Evolutionary conservation across 2,113 vertebrate species (phyloP), one percentile per base, ranked within the genome.

Genomic region (Tragelaphus strepsiceros): DNA sequence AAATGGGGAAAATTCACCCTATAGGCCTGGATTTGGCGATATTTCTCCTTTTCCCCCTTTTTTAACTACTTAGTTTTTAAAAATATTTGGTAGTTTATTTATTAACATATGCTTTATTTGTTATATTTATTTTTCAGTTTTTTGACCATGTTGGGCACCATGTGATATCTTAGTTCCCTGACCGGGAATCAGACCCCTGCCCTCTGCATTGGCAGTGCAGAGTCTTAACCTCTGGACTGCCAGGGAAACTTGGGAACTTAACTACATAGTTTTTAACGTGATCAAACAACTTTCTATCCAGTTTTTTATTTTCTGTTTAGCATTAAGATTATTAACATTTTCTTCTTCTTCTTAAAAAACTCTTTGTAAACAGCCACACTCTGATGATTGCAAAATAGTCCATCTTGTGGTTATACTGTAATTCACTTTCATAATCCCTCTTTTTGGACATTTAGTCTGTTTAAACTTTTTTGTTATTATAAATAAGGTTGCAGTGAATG

Each of bases 281-380:
- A 80, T 84, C 91, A 26, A 54, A 21, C 35, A 92, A 2, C 92
- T 91, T 95, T 97, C 22, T 49, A 62, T 51, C 51, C n/a, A 88
- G 46, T 43, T 91, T 95, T 95, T 96, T 67, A 88, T 94, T 97
- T 96, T 95, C 88, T 88, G 39, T 59, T 94, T 90, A 81, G 30
- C 58, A 87, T 93, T 88, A 97, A 96, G 90, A 30, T 28, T 53
- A 59, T 91, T 96, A 80, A 16, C 61, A 90, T 97, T 92, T 97
- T 95, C 82, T 92, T 22, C 81, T 92, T 21, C 0, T 96, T 19
- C 91, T 85, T 91, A 49, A 59, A 67, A 95, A 95, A 30, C 35
- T 64, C 54, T 94, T 93, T 95, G 49, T 61, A 88, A 92, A 86
- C 93, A 95, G 5, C 82, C n/a, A 35, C 81, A 26, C 94, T 96